Base-by-base conservation (phyloP, 2,888 invertebrate species). In the Agonopterix alstromeriana region DNA sequence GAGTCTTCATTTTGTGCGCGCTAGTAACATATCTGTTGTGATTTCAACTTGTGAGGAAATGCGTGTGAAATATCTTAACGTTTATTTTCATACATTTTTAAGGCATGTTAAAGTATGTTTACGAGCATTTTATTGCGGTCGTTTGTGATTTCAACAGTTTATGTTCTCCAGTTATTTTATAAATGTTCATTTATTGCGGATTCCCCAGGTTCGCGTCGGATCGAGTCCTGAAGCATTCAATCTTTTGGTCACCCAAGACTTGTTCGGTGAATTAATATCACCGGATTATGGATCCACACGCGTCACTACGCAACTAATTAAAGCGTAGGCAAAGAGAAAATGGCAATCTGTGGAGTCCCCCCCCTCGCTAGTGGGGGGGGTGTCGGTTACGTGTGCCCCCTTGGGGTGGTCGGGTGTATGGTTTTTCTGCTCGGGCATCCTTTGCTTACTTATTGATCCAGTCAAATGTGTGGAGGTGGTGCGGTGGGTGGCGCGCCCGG, bases 371-470 rank as follows among this genome's bases (percentile, higher is more conserved):
- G 89, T 89, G 82, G 82, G 85, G 85, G 80, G 80, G 85, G 86
- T 84, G 88, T 86, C 82, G 85, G 90, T 90, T 90, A 89, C 87
- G 87, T 87, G 84, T 87, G 82, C 86, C 87, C 86, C 86, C 87
- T 85, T 78, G 73, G 86, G 87, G 85, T 84, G 85, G 85, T 82
- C 77, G 88, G 88, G 87, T 87, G 87, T 87, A 87, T 89, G 89
- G 89, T 89, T 89, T 89, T 89, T 89, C 89, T 89, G 84, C 89
- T 89, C 89, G 87, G 89, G 88, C 89, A 89, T 89, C 89, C 89
- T 89, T 89, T 89, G 89, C 89, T 89, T 89, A 89, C 89, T 89
- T 89, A 89, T 89, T 89, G 89, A 89, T 89, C 89, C 89, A 89
- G 89, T 89, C 89, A 89, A 90, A 89, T 90, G 89, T 89, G 86